A percentile compares a stretch with the other conserved stretches of the same genome.
These are phyloP conservation scores for Paguma larvata DNA, from an alignment of 2,797 vertebrate genomes.

Conservation along the genomic window DNA sequence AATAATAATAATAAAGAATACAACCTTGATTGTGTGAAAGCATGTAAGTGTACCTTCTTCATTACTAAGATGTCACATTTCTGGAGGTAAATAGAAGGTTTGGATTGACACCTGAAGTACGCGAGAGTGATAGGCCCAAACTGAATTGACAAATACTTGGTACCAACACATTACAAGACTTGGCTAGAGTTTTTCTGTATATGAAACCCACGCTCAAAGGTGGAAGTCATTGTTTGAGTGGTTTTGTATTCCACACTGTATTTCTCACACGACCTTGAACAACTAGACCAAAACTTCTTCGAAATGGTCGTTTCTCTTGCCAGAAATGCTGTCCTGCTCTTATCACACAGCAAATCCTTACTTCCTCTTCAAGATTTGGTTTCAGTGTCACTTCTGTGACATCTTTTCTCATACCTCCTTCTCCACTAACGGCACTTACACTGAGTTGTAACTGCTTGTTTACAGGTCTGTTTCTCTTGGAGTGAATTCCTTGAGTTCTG, in stretches of 20 bases:
- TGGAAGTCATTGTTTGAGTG: not conserved
- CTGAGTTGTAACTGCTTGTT: not conserved
- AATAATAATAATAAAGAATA: not conserved
- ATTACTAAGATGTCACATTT: conserved; percentile 18
- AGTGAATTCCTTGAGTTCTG: conserved; percentile 12
- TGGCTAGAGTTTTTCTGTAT: not conserved
- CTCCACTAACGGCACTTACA: not conserved
- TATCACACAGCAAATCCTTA: not conserved
- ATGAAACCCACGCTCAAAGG: not conserved
- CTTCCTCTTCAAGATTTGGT: not conserved
- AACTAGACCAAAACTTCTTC: not conserved
- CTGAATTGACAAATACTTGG: not conserved
- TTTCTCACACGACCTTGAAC: not conserved
- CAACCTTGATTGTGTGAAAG: not conserved
- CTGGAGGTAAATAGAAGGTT: not conserved
- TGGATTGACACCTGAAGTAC: not conserved
- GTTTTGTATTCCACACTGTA: not conserved
- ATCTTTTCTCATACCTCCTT: not conserved
- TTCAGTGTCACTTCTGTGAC: not conserved
- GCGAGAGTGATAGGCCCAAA: not conserved
- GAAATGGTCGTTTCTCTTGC: not conserved
- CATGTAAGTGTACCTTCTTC: not conserved
- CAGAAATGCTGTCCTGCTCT: not conserved
- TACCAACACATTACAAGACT: not conserved
- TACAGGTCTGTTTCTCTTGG: not conserved